Evolutionary conservation across 2,797 vertebrate species (phyloP).

Genomic region (Peromyscus aztecus): DNA sequence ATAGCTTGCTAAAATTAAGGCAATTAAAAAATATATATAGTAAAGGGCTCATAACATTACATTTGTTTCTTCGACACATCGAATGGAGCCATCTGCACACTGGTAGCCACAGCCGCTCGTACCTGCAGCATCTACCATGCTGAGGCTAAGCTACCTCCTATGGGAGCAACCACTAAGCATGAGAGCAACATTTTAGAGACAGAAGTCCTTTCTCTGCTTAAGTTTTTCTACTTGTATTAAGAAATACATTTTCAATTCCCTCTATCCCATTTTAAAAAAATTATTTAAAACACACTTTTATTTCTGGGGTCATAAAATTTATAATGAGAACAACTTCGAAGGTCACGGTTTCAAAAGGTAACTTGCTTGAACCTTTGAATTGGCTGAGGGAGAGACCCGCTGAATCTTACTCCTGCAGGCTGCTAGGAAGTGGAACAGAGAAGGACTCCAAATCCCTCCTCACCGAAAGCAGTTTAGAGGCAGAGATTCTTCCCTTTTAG

Average conservation of each 20-base stretch:
- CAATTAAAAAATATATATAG: background rate
- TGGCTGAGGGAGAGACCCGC: background rate
- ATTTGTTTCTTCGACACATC: background rate
- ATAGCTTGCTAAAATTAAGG: constrained; percentile 37
- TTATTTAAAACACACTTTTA: constrained; percentile 35
- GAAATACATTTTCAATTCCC: background rate
- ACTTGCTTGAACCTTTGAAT: constrained; percentile 53
- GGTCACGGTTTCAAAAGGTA: constrained; percentile 49
- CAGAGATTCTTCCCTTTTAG: constrained; percentile 41
- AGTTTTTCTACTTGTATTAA: constrained; percentile 9
- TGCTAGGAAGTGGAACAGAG: constrained; percentile 21
- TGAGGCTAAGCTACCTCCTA: background rate
- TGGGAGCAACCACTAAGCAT: background rate
- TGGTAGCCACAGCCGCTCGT: background rate
- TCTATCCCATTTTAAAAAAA: background rate
- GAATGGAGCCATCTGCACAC: background rate
- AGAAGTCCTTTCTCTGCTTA: constrained; percentile 30
- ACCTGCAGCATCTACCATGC: background rate
- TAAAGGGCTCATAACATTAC: constrained; percentile 15
- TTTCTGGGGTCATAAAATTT: constrained; percentile 55
- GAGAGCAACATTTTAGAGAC: constrained; percentile 21
- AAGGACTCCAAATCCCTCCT: background rate
- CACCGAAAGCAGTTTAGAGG: background rate
- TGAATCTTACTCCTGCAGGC: constrained; percentile 47
- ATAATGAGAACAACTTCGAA: background rate